These are phyloP conservation scores for Leuciscus waleckii DNA, from an alignment of 2,797 vertebrate species.

Conservation along the genomic window DNA sequence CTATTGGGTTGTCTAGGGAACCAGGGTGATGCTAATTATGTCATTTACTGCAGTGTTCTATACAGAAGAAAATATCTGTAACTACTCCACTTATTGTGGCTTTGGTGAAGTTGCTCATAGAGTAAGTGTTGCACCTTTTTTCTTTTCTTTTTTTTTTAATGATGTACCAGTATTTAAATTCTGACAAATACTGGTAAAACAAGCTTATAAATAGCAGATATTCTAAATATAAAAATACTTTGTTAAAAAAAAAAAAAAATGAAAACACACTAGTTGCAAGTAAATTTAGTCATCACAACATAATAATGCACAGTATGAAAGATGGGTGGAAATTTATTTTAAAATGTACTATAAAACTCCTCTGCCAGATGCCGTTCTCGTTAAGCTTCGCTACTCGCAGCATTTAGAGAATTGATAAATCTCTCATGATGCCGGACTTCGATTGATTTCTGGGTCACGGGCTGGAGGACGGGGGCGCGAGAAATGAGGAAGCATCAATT, in stretches of 20 bases:
- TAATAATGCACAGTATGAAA: not conserved
- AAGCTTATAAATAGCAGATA: not conserved
- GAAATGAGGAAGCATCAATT: not conserved
- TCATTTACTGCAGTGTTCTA: not conserved
- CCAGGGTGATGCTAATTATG: too few species aligned
- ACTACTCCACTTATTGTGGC: not conserved
- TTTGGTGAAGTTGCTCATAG: not conserved
- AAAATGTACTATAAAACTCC: not conserved
- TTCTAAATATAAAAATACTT: not conserved
- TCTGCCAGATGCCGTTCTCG: not conserved
- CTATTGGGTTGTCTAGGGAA: too few species aligned
- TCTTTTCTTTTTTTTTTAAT: too few species aligned
- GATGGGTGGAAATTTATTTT: not conserved
- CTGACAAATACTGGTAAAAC: not conserved
- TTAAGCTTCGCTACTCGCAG: not conserved
- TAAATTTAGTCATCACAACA: not conserved
- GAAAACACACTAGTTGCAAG: not conserved
- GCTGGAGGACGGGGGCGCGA: not conserved
- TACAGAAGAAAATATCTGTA: not conserved
- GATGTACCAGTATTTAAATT: not conserved
- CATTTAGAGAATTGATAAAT: conserved; percentile 5
- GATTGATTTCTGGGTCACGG: not conserved
- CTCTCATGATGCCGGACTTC: not conserved
- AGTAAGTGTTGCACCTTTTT: not conserved
- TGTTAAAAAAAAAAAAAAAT: not conserved